Percentiles rank a stretch among this genome's conserved stretches.
These are phyloP conservation scores for Polymixis lichenea DNA, from an alignment of 2,888 invertebrate genomes.

Conservation along the genomic window DNA sequence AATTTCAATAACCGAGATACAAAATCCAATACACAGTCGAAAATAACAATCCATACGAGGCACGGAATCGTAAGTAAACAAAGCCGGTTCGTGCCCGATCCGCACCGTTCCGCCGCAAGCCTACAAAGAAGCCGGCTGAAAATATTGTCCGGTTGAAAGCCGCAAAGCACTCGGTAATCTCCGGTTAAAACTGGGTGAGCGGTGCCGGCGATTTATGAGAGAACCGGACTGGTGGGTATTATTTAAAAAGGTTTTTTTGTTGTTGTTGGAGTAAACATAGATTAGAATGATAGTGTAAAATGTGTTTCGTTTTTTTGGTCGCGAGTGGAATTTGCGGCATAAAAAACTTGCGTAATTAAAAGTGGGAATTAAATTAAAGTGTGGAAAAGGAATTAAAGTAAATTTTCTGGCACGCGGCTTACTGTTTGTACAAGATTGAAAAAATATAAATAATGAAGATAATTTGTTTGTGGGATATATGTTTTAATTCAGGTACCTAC, in stretches of 20 bases:
- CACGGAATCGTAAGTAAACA: constrained; percentile 57
- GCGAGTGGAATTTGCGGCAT: not conserved
- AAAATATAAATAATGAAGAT: no score
- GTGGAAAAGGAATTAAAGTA: no score
- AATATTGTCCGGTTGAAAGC: constrained; percentile 83
- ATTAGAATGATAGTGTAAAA: constrained; percentile 8
- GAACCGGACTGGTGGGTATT: constrained; percentile 39
- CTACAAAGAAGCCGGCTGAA: constrained; percentile 68
- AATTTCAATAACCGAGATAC: constrained; percentile 15
- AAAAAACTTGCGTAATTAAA: constrained; percentile 3
- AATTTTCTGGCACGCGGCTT: no score
- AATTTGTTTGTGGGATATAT: no score
- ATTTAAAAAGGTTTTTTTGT: constrained; percentile 48
- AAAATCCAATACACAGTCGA: constrained; percentile 20
- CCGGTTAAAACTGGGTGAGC: constrained; percentile 72
- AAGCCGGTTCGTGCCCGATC: constrained; percentile 37
- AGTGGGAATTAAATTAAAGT: not conserved
- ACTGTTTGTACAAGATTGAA: no score
- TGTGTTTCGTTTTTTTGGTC: not conserved
- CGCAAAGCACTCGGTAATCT: constrained; percentile 83
- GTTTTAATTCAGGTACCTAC: no score
- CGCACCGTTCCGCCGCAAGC: constrained; percentile 34
- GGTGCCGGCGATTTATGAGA: constrained; percentile 68
- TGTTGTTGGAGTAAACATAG: constrained; percentile 21
- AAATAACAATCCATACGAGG: constrained; percentile 37